These are phyloP conservation scores for Nasua narica DNA, from an alignment of 2,797 vertebrate species.

Conservation along the genomic window DNA sequence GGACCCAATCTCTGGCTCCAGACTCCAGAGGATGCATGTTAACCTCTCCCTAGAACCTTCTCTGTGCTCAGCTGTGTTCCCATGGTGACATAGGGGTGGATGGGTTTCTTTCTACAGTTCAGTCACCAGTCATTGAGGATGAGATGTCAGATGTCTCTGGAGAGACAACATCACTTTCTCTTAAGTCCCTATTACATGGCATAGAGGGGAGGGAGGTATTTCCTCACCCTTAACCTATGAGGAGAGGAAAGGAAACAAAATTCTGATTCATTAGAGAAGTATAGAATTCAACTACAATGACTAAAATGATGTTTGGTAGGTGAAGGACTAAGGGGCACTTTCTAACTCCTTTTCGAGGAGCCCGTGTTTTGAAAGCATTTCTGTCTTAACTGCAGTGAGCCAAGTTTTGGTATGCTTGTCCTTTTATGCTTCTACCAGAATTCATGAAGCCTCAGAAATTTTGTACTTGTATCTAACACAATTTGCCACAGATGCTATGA, in stretches of 20 bases:
- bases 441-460: conserved; percentile 32
- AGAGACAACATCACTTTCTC: not conserved
- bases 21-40: not conserved
- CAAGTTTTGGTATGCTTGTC: not conserved
- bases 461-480: conserved; percentile 12
- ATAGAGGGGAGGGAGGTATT: not conserved
- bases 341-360: not conserved
- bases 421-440: conserved; percentile 7
- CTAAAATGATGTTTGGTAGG: not conserved
- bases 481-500: conserved; percentile 25
- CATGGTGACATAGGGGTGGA: not conserved
- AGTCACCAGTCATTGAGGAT: not conserved
- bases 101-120: not conserved
- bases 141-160: no score
- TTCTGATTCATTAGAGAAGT: conserved; percentile 6
- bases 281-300: not conserved
- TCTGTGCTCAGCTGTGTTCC: not conserved
- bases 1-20: not conserved
- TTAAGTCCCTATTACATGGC: not conserved
- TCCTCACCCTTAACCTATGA: not conserved
- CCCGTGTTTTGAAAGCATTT: conserved; percentile 24
- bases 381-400: not conserved
- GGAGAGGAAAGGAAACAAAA: not conserved
- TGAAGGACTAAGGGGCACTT: not conserved
- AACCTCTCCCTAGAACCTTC: not conserved